Conservation (phyloP, 92 coral and sea anemone species). For the Metridium senile region DNA sequence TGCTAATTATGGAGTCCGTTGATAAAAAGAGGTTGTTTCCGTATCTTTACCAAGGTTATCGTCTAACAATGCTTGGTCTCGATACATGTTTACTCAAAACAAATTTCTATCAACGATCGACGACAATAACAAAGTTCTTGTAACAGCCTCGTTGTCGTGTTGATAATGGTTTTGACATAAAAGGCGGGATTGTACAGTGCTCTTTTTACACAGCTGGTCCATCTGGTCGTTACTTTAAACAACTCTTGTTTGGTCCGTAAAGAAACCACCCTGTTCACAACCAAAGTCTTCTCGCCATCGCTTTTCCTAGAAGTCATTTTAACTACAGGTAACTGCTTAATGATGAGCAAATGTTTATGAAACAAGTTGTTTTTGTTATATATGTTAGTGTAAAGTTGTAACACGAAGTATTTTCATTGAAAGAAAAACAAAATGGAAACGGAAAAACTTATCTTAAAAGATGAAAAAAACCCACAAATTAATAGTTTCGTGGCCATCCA, state of each 20-base stretch:
- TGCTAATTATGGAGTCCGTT: no score
- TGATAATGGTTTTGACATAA: neutral
- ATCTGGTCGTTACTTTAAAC: neutral
- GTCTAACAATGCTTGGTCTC: no score
- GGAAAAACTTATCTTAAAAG: no score
- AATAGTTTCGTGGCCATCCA: no score
- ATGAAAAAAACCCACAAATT: no score
- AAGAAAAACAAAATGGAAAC: no score
- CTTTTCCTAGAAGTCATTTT: neutral
- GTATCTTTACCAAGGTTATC: no score
- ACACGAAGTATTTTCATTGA: no score
- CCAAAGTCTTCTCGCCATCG: neutral
- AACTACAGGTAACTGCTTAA: neutral
- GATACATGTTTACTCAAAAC: neutral
- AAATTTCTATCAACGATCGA: neutral
- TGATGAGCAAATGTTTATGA: no score
- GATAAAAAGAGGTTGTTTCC: no score
- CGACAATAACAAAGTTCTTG: neutral
- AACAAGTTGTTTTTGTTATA: no score
- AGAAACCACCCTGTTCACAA: neutral
- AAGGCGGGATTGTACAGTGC: neutral
- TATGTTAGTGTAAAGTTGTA: no score
- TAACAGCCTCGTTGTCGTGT: neutral
- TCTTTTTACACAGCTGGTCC: neutral
- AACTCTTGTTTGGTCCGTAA: neutral